Conservation (phyloP, 92 coral and sea anemone genomes). For the Blastomussa wellsi region DNA sequence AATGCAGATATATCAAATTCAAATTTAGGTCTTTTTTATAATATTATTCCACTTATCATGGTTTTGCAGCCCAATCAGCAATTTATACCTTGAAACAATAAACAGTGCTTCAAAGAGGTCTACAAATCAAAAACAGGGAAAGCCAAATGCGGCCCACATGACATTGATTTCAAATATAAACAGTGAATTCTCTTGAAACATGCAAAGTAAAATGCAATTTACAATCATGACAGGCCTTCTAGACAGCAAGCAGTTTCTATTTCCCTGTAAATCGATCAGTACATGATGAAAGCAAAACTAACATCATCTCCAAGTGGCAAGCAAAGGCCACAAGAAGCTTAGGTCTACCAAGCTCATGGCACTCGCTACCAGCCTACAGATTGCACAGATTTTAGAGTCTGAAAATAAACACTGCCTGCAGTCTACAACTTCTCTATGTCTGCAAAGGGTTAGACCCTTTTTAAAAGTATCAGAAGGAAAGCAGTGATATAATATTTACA, state of each 20-base stretch:
- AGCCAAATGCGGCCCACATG: background rate
- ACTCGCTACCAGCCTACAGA: background rate
- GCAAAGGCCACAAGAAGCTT: background rate
- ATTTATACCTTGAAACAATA: background rate
- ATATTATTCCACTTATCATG: background rate
- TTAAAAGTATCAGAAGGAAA: background rate
- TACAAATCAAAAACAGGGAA: background rate
- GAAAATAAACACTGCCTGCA: background rate
- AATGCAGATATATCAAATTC: constrained; percentile 12
- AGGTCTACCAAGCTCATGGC: too few relatives aligned
- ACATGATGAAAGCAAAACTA: background rate
- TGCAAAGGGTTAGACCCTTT: background rate
- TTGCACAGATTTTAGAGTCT: background rate
- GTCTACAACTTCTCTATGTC: background rate
- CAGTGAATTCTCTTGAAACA: background rate
- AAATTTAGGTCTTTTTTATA: background rate
- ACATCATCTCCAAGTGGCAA: background rate
- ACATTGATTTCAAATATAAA: background rate
- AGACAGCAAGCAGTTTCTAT: background rate
- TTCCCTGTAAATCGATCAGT: background rate
- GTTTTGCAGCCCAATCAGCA: background rate
- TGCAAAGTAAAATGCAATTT: constrained; percentile 3
- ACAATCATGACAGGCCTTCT: background rate
- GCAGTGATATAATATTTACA: constrained; percentile 13
- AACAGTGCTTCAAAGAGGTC: background rate